Conservation (phyloP, 2,888 invertebrate species). For the Cyrtodaria siliqua region DNA sequence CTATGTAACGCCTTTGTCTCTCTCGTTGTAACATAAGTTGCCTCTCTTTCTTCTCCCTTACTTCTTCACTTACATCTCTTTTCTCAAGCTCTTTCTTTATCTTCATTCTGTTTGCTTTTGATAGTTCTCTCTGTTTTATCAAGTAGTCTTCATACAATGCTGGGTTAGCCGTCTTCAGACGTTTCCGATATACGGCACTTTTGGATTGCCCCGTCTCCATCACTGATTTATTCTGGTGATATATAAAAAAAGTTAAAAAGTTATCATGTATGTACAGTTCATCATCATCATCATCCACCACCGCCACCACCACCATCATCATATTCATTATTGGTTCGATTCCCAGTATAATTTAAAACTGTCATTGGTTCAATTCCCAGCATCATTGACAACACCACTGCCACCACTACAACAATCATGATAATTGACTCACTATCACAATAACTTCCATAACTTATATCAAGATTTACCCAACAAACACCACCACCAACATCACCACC, state of each 20-base stretch:
- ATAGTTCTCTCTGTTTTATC: neutral
- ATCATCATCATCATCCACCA: neutral
- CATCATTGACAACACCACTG: neutral
- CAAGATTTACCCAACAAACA: too few species aligned
- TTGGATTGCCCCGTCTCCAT: neutral
- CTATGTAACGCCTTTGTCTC: neutral
- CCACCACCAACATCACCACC: neutral
- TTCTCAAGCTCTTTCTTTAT: constrained; percentile 1
- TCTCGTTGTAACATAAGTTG: neutral
- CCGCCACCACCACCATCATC: neutral
- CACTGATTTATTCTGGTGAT: neutral
- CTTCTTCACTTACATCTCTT: neutral
- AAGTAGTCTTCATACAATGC: neutral
- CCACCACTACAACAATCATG: too few species aligned
- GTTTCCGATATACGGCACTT: neutral
- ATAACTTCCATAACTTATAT: too few species aligned
- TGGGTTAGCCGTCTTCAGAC: neutral
- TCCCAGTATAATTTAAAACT: neutral
- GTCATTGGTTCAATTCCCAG: neutral
- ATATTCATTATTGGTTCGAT: neutral
- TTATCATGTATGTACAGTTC: neutral
- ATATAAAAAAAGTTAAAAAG: neutral
- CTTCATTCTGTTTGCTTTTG: neutral
- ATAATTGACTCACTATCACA: too few species aligned
- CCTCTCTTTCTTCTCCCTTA: neutral